phyloP scores from a whole-genome alignment of 1,140 invertebrate species.

The Heliconius eleuchia region DNA sequence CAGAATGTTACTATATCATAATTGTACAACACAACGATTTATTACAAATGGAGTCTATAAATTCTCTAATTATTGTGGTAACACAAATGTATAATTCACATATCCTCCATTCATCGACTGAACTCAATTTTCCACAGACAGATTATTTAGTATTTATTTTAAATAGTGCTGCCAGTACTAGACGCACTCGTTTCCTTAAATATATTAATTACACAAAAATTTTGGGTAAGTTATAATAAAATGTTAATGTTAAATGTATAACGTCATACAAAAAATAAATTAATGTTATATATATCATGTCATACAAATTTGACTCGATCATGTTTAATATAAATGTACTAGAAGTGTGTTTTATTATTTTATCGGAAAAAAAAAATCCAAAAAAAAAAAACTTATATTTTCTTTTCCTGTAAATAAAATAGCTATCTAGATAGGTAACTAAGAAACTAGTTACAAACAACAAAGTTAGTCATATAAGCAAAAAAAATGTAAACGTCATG shows the following conservation, averaged over 20 bases:
- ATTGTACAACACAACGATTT: slow-evolving; percentile 44
- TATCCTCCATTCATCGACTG: slow-evolving; percentile 21
- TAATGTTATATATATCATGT: too few species aligned
- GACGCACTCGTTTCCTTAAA: not conserved
- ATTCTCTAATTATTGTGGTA: slow-evolving; percentile 22
- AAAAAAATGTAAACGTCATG: not conserved
- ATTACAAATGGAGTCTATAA: slow-evolving; percentile 10
- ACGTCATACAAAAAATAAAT: too few species aligned
- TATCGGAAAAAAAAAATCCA: too few species aligned
- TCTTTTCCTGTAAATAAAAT: not conserved
- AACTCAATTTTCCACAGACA: not conserved
- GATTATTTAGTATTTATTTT: slow-evolving; percentile 2
- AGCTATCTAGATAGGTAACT: not conserved
- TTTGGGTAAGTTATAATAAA: too few species aligned
- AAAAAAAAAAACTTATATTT: too few species aligned
- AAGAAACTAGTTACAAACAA: too few species aligned
- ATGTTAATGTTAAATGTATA: too few species aligned
- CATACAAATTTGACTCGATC: too few species aligned
- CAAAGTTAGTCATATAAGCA: too few species aligned
- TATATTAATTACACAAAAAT: too few species aligned
- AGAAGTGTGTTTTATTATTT: too few species aligned
- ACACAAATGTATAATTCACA: slow-evolving; percentile 22
- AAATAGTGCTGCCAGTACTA: not conserved
- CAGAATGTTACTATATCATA: slow-evolving; percentile 63
- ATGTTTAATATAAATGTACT: too few species aligned